phyloP scores from a whole-genome alignment of 2,113 vertebrate genomes.

The Ovibos moschatus region DNA sequence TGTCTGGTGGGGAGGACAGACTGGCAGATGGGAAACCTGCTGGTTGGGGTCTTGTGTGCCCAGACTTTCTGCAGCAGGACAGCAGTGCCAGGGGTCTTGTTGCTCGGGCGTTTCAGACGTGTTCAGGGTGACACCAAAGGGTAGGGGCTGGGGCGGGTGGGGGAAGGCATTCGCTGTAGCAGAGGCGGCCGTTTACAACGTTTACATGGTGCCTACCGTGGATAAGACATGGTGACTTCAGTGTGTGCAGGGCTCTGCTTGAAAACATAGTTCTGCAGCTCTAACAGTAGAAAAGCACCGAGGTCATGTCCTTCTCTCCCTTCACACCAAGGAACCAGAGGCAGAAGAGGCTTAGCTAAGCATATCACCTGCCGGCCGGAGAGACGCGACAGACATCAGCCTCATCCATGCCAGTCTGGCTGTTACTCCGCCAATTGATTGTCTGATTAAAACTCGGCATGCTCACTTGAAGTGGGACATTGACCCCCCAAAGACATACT shows the following conservation, averaged over 20 bases:
- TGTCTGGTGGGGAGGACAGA: not conserved
- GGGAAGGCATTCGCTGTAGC: not conserved
- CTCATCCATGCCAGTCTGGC: not conserved
- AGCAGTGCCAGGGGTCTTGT: not conserved
- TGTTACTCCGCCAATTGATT: not conserved
- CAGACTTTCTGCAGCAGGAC: not conserved
- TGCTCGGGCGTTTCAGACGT: not conserved
- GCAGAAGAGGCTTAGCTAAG: not conserved
- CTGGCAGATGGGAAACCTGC: not conserved
- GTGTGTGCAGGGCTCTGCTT: not conserved
- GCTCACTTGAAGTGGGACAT: not conserved
- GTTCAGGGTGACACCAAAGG: not conserved
- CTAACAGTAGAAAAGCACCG: not conserved
- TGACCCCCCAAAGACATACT: not conserved
- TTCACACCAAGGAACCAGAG: not conserved
- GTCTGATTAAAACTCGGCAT: not conserved
- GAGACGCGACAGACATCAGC: not conserved
- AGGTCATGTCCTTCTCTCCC: not conserved
- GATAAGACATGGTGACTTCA: not conserved
- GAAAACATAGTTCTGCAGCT: not conserved
- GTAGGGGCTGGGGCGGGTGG: not conserved
- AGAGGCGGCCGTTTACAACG: not conserved
- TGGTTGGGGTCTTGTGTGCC: not conserved
- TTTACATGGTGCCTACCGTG: accelerated
- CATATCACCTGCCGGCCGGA: no score